These are phyloP conservation scores for Microcaecilia unicolor DNA, from an alignment of 2,797 vertebrate genomes.

Conservation along the genomic window DNA sequence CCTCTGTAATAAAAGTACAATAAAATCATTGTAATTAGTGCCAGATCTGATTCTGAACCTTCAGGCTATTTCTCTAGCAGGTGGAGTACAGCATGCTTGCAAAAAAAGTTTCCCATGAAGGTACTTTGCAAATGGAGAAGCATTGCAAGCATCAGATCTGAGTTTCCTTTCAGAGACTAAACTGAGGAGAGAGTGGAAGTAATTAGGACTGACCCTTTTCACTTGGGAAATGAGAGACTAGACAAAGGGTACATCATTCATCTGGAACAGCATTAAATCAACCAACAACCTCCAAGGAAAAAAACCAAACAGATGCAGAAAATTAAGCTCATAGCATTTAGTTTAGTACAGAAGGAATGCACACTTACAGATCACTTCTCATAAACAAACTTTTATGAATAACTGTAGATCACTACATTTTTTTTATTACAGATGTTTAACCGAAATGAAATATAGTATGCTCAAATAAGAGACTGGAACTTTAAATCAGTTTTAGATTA, in stretches of 20 bases:
- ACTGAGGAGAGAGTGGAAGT: neutral
- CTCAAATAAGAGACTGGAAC: neutral
- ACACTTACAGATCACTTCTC: neutral
- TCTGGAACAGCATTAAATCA: conserved; percentile 15
- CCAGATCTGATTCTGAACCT: neutral
- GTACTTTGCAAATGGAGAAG: neutral
- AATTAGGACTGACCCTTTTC: neutral
- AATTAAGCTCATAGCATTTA: too few species aligned
- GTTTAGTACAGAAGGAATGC: conserved; percentile 15
- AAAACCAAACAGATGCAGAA: neutral
- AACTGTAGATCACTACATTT: neutral
- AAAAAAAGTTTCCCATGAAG: conserved; percentile 8
- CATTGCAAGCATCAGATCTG: conserved; percentile 8
- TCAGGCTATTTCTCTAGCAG: neutral
- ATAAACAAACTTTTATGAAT: conserved; percentile 1
- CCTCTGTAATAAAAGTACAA: too few species aligned
- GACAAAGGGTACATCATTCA: neutral
- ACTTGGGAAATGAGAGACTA: neutral
- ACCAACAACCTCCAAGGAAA: conserved; percentile 6
- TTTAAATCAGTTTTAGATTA: conserved; percentile 2
- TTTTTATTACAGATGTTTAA: neutral
- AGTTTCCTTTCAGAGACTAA: neutral
- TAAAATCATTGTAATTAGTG: conserved; percentile 1
- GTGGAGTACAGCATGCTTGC: neutral
- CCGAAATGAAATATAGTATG: neutral